Base-by-base conservation (phyloP, 2,113 vertebrate species). In the Hypanus sabinus region DNA sequence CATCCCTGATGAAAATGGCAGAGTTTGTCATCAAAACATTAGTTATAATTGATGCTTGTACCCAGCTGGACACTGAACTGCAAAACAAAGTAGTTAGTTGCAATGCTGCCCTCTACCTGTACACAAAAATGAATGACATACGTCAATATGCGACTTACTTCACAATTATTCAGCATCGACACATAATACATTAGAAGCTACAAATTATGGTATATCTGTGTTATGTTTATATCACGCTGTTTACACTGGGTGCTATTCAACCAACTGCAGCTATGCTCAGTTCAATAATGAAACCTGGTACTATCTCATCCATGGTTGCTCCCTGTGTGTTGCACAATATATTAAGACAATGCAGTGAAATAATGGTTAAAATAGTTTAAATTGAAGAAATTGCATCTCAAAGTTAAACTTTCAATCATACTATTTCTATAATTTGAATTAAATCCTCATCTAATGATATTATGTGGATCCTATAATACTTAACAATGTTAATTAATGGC, bases 341-440 rank as follows among this genome's bases (percentile, higher is more conserved):
- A 92, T 92, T 92, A 71, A 22, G n/a, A 18, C 62, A 92, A n/a
- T 92, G 90, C 65, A 70, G 90, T 71, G 33, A 38, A 46, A 36
- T 71, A 71, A 71, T 24, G 90, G 33, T 71, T 70, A 62, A n/a
- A 65, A 85, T 4, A 62, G 11, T 14, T 73, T 93, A 30, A 46
- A 55, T 55, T 73, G 33, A 36, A 93, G 22, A 55, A 93, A 71
- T 46, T 73, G 38, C 24, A 73, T 46, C 14, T 38, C 2, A 27
- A 55, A 22, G 5, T 73, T 73, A 93, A 46, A 0, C 27, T 93
- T 93, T 24, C 71, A 75, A 75, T 24, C 0, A 11, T 75, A 68
- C 22, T 8, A 27, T 27, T 93, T 71, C 4, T 27, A 93, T 75
- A 46, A 46, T 46, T 93, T 12, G 36, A 65, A 33, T 93, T 73